Percentiles rank a stretch among this genome's conserved stretches.
Conservation (phyloP, 2,113 vertebrate species). For the Cichladusa arquata region DNA sequence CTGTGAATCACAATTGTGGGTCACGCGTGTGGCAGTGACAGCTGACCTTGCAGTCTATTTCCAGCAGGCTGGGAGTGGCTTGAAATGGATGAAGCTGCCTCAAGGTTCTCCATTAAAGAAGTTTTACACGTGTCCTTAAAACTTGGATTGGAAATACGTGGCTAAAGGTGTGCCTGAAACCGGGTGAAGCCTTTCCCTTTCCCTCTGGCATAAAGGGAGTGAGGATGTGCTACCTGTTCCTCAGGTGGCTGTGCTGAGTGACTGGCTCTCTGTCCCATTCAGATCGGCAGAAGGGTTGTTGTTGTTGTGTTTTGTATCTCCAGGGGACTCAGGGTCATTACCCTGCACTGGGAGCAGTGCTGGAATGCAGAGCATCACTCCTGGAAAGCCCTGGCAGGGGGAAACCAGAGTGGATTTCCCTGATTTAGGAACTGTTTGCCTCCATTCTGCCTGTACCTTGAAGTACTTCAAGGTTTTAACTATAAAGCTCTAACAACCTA, state of each 20-base stretch:
- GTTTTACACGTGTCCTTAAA: background rate
- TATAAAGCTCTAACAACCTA: background rate
- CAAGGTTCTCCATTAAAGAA: background rate
- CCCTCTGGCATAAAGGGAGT: background rate
- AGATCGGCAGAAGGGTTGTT: background rate
- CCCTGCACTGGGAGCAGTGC: background rate
- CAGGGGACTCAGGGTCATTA: background rate
- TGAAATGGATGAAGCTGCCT: background rate
- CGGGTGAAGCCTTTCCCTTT: rapidly evolving
- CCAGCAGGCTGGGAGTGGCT: background rate
- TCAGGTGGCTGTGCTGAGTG: background rate
- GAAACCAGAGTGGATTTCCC: background rate
- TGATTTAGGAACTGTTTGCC: background rate
- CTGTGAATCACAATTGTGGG: background rate
- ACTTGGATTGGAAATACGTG: background rate
- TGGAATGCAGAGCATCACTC: rapidly evolving
- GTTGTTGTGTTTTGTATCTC: background rate
- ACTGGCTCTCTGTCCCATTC: background rate
- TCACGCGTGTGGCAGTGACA: rapidly evolving
- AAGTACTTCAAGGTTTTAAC: constrained; percentile 15
- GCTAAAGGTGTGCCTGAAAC: background rate
- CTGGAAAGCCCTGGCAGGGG: background rate
- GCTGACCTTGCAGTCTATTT: background rate
- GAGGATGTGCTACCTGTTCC: background rate
- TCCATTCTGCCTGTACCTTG: background rate